These are phyloP conservation scores for Rhorus exstirpatorius DNA, from an alignment of 2,888 invertebrate species.

Conservation along the genomic window DNA sequence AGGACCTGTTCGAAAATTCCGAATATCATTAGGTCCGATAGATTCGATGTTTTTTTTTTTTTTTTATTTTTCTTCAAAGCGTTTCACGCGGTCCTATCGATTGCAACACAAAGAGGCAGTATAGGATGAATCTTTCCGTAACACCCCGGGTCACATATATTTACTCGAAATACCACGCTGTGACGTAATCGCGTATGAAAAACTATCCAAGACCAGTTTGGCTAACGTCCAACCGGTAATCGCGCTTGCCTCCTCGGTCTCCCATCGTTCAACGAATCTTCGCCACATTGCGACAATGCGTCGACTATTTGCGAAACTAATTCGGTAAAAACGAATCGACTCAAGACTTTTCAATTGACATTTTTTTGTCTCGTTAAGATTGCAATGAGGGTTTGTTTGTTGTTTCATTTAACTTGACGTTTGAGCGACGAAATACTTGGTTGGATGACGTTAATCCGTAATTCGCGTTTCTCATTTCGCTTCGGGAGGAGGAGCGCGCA, in stretches of 20 bases:
- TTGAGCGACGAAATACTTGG: background rate
- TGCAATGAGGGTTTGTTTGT: background rate
- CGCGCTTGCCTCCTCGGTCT: background rate
- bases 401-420: constrained; percentile 10
- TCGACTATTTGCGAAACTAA: no score
- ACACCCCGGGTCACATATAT: no score
- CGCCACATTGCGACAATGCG: background rate
- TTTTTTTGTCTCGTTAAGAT: no score
- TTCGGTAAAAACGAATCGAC: no score
- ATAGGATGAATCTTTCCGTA: no score
- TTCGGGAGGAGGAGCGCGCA: background rate
- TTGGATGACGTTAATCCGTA: background rate
- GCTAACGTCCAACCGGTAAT: constrained; percentile 45
- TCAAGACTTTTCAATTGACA: no score
- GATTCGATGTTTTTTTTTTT: background rate
- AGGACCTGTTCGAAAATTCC: background rate
- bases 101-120: background rate
- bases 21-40: constrained; percentile 2
- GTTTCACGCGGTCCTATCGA: constrained; percentile 6
- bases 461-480: background rate
- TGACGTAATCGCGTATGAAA: no score
- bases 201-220: no score
- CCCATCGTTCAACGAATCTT: background rate
- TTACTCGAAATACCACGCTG: no score
- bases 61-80: background rate